Evolutionary conservation across 2,888 invertebrate genomes (phyloP).

Genomic region (Andrena flavipes): DNA sequence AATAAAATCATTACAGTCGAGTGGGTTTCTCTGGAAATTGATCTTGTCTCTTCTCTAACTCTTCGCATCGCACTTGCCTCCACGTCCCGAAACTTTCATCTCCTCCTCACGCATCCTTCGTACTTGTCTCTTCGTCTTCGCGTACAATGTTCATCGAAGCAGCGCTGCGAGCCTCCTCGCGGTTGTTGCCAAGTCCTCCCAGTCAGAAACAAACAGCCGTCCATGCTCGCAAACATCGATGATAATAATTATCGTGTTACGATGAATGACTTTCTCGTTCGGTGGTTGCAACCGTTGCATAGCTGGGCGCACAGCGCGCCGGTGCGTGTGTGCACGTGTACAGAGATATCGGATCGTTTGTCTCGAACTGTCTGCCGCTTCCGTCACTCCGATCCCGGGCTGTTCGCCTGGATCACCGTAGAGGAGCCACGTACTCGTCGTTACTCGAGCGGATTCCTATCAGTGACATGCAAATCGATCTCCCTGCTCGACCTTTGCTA

Average conservation of each 20-base stretch:
- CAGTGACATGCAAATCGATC: constrained; percentile 77
- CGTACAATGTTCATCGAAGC: not conserved
- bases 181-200: constrained; percentile 8
- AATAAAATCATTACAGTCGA: not conserved
- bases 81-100: too few relatives aligned
- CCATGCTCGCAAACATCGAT: constrained; percentile 29
- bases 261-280: constrained; percentile 57
- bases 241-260: constrained; percentile 61
- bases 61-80: too few relatives aligned
- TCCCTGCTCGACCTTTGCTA: constrained; percentile 68
- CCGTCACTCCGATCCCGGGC: constrained; percentile 68
- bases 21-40: not conserved
- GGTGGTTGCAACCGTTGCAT: constrained; percentile 15
- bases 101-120: too few relatives aligned
- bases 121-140: not conserved
- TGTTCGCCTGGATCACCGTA: constrained; percentile 50
- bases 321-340: not conserved
- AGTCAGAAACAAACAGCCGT: not conserved
- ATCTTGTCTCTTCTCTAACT: not conserved
- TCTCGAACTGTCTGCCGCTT: constrained; percentile 69
- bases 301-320: not conserved
- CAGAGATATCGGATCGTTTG: constrained; percentile 73
- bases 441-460: constrained; percentile 74
- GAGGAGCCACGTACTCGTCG: constrained; percentile 56
- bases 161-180: constrained; percentile 9